Evolutionary conservation across 2,797 vertebrate species (phyloP).

Genomic region (Ataeniobius toweri): DNA sequence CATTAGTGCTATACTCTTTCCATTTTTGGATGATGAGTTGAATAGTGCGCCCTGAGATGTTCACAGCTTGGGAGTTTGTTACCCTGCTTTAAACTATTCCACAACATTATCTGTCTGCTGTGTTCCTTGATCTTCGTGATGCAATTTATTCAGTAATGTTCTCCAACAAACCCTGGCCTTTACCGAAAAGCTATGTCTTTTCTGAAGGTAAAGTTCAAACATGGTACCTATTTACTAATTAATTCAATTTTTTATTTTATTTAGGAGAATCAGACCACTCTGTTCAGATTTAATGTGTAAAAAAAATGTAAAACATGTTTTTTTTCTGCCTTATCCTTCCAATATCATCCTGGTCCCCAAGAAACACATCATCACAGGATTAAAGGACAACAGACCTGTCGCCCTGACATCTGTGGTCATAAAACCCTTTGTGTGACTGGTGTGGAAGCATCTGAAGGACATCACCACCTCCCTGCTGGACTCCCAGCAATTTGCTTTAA

Average conservation of each 20-base stretch:
- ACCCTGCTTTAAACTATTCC: not conserved
- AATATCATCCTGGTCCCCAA: no score
- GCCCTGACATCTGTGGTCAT: no score
- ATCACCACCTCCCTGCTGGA: no score
- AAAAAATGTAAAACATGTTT: no score
- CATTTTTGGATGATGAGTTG: not conserved
- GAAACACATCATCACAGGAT: no score
- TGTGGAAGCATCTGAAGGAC: no score
- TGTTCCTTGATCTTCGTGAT: not conserved
- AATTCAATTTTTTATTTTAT: not conserved
- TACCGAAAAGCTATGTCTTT: not conserved
- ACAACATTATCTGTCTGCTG: not conserved
- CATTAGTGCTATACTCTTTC: not conserved
- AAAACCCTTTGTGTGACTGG: no score
- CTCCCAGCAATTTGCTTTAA: no score
- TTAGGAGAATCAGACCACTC: not conserved
- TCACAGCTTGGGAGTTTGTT: not conserved
- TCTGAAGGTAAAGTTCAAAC: not conserved
- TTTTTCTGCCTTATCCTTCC: no score
- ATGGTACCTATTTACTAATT: not conserved
- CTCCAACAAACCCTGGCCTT: not conserved
- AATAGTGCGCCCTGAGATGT: not conserved
- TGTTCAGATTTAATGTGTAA: no score
- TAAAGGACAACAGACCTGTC: no score
- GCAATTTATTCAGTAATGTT: not conserved